These are phyloP conservation scores for Equus quagga DNA, from an alignment of 2,113 vertebrate species.

Conservation along the genomic window DNA sequence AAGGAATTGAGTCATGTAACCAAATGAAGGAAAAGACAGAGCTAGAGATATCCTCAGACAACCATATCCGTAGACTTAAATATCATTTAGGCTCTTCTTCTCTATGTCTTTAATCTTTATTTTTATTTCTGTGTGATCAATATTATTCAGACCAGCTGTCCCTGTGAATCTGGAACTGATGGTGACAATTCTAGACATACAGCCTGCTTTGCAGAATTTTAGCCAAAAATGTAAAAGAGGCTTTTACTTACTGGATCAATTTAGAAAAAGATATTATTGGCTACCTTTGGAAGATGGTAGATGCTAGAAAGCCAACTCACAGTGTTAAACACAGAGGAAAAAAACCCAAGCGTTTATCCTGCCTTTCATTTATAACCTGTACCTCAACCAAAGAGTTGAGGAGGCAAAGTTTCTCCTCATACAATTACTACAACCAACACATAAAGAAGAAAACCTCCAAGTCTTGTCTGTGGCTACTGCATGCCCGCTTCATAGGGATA, in stretches of 20 bases:
- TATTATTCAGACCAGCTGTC: conserved; percentile 50
- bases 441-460: not conserved
- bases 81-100: not conserved
- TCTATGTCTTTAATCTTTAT: not conserved
- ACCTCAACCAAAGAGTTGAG: not conserved
- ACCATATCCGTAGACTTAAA: not conserved
- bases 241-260: not conserved
- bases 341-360: not conserved
- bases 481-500: not conserved
- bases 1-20: not conserved
- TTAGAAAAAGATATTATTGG: not conserved
- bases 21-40: not conserved
- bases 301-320: not conserved
- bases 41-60: not conserved
- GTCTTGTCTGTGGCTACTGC: not conserved
- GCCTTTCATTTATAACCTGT: not conserved
- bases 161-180: not conserved
- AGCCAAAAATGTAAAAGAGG: not conserved
- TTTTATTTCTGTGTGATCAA: conserved; percentile 11
- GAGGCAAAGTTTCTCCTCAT: no score
- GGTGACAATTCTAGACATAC: not conserved
- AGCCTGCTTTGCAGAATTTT: not conserved
- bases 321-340: not conserved
- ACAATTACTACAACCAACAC: not conserved
- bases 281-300: not conserved